Base-by-base conservation (phyloP, 1,140 invertebrate genomes). In the Odontomachus brunneus region DNA sequence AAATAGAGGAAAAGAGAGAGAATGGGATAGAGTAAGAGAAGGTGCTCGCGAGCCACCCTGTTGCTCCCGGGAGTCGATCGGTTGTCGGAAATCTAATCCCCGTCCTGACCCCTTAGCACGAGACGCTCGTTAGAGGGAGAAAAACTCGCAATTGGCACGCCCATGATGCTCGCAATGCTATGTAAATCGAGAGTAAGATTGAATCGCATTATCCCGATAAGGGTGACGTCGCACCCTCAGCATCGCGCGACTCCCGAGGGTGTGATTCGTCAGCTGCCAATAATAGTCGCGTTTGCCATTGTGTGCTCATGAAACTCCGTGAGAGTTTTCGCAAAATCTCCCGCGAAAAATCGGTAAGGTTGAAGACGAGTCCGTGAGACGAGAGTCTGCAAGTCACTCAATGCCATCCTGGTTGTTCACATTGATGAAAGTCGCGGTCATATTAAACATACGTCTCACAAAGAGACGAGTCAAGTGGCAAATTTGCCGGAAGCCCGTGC, bases 11-110 rank as follows among this genome's bases (percentile, higher is more conserved):
- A 7, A 11, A 44, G 38, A 44, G 38, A 44, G 38, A 11, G 38
- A 11, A 11, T 7, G 38, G 9, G 38, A 44, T 4, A 33, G 29
- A 33, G 38, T 7, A 7, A 44, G 38, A 44, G 38, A 9, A 7
- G 9, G 38, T 7, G 38, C 3, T 4, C 3, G 38, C 38, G 38
- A 24, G 67, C 76, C 55, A 59, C 66, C 60, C 55, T 53, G 26
- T 48, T 44, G 59, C 44, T 33, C 11, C 48, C 57, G 49, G 14
- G 59, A 49, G 59, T 33, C 66, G 55, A 86, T 86, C 67, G 57
- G 24, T 57, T 44, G 29, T 51, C 72, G 65, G 51, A 55, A 44
- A 80, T 80, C 33, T 57, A 71, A 57, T 57, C 2, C 22, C 17
- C 63, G 3, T 67, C 17, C 51, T 7, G 49, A 7, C 3, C 1